Base-by-base conservation (phyloP, 2,888 invertebrate species). In the Synergus umbraculus region DNA sequence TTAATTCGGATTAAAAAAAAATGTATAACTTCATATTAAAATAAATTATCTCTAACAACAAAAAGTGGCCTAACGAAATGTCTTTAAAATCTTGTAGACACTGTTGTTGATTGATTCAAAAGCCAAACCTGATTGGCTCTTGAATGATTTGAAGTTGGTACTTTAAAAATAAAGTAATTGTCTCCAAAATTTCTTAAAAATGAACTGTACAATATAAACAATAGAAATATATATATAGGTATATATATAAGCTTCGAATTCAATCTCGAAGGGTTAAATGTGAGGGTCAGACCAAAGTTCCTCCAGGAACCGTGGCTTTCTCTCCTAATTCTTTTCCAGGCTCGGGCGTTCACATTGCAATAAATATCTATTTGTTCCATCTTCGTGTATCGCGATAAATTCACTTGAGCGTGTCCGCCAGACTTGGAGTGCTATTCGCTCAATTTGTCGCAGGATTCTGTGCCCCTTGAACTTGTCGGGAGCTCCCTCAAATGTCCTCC, bases 371-470 rank as follows among this genome's bases (percentile, higher is more conserved):
- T 49, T 69, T 69, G 49, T 69, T 69, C 69, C 29, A 69, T 49
- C 69, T 69, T 49, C 49, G 69, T 69, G 29, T 69, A 69, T 69
- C 69, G 46, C 29, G 46, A 46, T 67, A 67, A 67, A 67, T 67
- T 67, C 67, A 44, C 67, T 67, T 46, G 67, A 67, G 44, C 49
- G 49, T 67, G 46, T 67, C 44, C 67, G 46, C 43, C 46, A 67
- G 67, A 67, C 67, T 67, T 67, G 67, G 22, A 67, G 67, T 67
- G 46, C 46, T 54, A 54, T 76, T 76, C 64, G 69, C 80, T 80
- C 82, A 54, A 82, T 82, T 82, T 78, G 79, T 76, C 79, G 78
- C 44, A 67, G 69, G 78, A 78, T 64, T 79, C 76, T 65, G 22
- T 58, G 63, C 65, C 67, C 49, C 15, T 13, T 44, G 13, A 46